Evolutionary conservation across 2,888 invertebrate genomes (phyloP), one percentile per base, ranked within the genome.

Genomic region (Steinernema hermaphroditum): DNA sequence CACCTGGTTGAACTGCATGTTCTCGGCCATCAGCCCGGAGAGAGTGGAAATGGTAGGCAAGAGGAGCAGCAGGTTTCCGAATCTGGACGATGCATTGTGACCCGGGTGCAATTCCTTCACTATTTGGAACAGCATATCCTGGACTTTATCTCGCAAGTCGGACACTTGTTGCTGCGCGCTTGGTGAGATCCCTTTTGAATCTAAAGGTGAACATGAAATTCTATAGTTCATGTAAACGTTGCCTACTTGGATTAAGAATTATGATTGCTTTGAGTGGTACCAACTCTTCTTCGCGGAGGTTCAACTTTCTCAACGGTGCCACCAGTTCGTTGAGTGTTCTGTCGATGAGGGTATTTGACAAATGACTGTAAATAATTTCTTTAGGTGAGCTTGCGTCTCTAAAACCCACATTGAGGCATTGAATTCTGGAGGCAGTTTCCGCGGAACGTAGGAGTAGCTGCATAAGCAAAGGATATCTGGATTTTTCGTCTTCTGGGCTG

Each of bases 71-170:
- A 85, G 70, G 69, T 85, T 85, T 24, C 85, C 85, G 70, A 85
- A 85, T 27, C 85, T 79, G 44, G 81, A 79, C 50, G 84, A 83
- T 8, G 85, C 82, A 16, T 82, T 83, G 71, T 79, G 78, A 32
- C 77, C 75, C 8, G 82, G 84, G 75, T 85, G 81, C 2, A 84
- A 73, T 71, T 85, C 85, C 50, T 83, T 83, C 50, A 86, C 82
- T n/a, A 85, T 80, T 69, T 86, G 85, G 82, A 83, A 85, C n/a
- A 85, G 78, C 81, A 85, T 81, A 70, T 85, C 85, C 72, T 85
- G 85, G 22, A 85, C 79, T 57, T 80, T 81, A 75, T 85, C 84
- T n/a, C 85, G 74, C 29, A 86, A 72, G 29, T 83, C 83, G n/a
- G 78, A 75, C 44, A 86, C 83, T 37, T 78, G 80, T 22, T 77